Evolutionary conservation across 2,113 vertebrate species (phyloP).

Genomic region (Oreochromis spilurus): DNA sequence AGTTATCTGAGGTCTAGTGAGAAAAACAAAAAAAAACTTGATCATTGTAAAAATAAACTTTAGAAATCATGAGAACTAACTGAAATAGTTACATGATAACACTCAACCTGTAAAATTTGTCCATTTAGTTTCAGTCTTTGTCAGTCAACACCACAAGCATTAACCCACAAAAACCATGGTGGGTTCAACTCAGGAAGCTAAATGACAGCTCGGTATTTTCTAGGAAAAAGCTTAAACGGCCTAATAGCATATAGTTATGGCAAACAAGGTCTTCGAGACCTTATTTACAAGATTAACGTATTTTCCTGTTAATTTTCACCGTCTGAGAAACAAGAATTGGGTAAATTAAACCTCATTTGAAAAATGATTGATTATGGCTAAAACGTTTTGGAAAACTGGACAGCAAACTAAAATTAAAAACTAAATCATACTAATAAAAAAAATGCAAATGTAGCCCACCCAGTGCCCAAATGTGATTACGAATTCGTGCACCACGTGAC

Average conservation of each 20-base stretch:
- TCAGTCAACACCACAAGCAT: not conserved
- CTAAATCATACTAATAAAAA: not conserved
- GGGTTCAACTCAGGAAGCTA: not conserved
- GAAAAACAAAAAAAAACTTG: not conserved
- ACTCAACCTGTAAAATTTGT: not conserved
- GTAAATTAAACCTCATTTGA: not conserved
- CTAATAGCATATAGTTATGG: not conserved
- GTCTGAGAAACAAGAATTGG: not conserved
- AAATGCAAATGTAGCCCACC: not conserved
- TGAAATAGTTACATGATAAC: not conserved
- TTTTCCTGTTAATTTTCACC: not conserved
- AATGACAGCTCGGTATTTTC: not conserved
- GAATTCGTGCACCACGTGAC: not conserved
- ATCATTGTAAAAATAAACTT: not conserved
- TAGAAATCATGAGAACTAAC: not conserved
- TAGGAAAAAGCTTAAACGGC: not conserved
- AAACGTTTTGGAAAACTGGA: not conserved
- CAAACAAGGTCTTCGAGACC: not conserved
- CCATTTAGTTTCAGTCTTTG: not conserved
- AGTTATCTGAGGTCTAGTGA: not conserved
- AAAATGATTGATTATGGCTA: not conserved
- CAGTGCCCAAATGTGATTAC: not conserved
- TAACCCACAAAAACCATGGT: not conserved
- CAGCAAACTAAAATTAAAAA: not conserved
- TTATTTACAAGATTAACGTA: not conserved